These are phyloP conservation scores for Gymnocephalus cernua DNA, from an alignment of 2,113 vertebrate species.

Conservation along the genomic window DNA sequence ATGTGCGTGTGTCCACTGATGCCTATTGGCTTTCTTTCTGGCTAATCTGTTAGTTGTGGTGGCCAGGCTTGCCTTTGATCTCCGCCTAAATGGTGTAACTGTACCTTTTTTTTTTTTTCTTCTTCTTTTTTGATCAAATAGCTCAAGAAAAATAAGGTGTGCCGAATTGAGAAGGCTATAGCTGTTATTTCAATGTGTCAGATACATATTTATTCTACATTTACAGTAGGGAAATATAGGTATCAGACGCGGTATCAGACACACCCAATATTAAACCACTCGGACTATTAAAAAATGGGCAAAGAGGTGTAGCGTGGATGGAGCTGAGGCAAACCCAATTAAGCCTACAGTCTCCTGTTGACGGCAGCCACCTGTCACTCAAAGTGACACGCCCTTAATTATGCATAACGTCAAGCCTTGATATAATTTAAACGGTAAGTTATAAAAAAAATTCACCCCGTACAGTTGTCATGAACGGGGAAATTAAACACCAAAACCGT, in stretches of 20 bases:
- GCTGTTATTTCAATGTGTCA: neutral
- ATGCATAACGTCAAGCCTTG: too few relatives aligned
- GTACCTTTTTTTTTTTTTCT: neutral
- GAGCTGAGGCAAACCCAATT: too few relatives aligned
- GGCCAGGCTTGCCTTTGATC: conserved; percentile 39
- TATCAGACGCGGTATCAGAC: neutral
- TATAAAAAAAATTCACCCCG: too few relatives aligned
- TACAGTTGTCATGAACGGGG: too few relatives aligned
- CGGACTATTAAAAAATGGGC: too few relatives aligned
- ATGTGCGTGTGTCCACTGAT: conserved; percentile 10
- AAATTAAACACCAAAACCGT: too few relatives aligned
- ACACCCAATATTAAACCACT: neutral
- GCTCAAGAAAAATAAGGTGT: neutral
- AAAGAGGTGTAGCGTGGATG: too few relatives aligned
- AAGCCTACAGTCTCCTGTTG: too few relatives aligned
- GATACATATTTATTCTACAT: neutral
- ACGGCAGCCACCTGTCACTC: too few relatives aligned
- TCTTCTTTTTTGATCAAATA: neutral
- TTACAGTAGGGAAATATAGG: neutral
- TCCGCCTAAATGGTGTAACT: conserved; percentile 23
- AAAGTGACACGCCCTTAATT: too few relatives aligned
- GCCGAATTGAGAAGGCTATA: neutral
- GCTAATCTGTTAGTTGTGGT: conserved; percentile 24
- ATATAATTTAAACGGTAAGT: too few relatives aligned
- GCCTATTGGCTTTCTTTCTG: conserved; percentile 51